Conservation (phyloP, 2,888 invertebrate species). For the Theretra japonica region DNA sequence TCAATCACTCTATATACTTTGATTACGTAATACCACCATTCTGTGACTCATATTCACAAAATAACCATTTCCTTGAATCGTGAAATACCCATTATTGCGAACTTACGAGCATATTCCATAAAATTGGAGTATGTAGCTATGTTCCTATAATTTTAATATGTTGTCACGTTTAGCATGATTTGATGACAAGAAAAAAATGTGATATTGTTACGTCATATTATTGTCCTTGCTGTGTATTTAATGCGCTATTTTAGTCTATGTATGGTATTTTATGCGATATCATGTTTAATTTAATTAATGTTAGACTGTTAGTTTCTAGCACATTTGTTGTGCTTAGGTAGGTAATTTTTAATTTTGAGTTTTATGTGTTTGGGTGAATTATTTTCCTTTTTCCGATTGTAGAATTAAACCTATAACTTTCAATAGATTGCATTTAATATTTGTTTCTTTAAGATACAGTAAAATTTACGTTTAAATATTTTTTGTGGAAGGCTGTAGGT, state of each 20-base stretch:
- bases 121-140: neutral
- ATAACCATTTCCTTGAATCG: constrained; percentile 17
- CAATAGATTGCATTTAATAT: no score
- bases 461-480: no score
- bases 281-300: neutral
- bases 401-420: no score
- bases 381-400: no score
- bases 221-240: neutral
- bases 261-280: neutral
- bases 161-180: constrained; percentile 4
- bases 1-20: neutral
- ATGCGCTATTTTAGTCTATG: neutral
- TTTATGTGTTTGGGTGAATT: no score
- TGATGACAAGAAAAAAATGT: neutral
- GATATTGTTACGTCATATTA: neutral
- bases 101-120: neutral
- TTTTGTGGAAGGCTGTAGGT: neutral
- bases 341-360: no score
- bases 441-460: no score
- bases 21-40: constrained; percentile 3
- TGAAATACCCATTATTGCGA: constrained; percentile 13
- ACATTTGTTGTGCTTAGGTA: no score
- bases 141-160: neutral
- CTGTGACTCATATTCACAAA: constrained; percentile 11
- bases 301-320: no score